phyloP scores from a whole-genome alignment of 2,797 vertebrate species.

The Neoniphon sammara region DNA sequence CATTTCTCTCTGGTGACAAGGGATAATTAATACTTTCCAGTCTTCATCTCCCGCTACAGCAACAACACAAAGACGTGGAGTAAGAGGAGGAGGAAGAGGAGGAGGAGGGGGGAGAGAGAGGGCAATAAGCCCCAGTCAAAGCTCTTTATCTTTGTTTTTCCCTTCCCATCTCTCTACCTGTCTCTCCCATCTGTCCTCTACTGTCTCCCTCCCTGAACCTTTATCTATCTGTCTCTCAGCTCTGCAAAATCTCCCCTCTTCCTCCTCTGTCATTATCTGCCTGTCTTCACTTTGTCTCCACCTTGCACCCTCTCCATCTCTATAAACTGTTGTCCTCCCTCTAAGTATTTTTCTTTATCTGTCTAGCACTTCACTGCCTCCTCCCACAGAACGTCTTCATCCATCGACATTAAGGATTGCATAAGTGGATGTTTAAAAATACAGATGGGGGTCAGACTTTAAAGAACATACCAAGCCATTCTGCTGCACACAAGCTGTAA shows the following conservation, averaged over 20 bases:
- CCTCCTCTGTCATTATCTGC: conserved; percentile 55
- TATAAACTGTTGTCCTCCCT: conserved; percentile 30
- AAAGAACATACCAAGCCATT: conserved; percentile 2
- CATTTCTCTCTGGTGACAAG: conserved; percentile 59
- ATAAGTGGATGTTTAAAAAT: conserved; percentile 30
- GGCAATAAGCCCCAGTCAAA: conserved; percentile 66
- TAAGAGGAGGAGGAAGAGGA: conserved; percentile 37
- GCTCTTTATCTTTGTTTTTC: conserved; percentile 70
- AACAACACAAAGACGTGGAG: conserved; percentile 41
- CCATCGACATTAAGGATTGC: conserved; percentile 27
- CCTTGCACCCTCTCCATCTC: conserved; percentile 39
- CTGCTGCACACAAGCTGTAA: conserved; percentile 23
- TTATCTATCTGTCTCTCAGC: conserved; percentile 64
- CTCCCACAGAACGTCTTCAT: conserved; percentile 31
- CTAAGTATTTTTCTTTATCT: conserved; percentile 6
- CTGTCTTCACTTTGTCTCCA: conserved; percentile 48
- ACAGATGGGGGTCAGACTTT: background rate
- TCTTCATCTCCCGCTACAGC: conserved; percentile 51
- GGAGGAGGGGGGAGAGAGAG: conserved; percentile 11
- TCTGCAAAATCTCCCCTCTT: conserved; percentile 55
- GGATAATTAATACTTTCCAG: conserved; percentile 60
- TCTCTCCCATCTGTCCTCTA: conserved; percentile 60
- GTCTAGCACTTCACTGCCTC: conserved; percentile 10
- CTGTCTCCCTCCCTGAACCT: conserved; percentile 49
- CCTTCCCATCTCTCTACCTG: conserved; percentile 54